Evolutionary conservation across 2,888 invertebrate genomes (phyloP), one percentile per base, ranked within the genome.

Genomic region (Philereme transversata): DNA sequence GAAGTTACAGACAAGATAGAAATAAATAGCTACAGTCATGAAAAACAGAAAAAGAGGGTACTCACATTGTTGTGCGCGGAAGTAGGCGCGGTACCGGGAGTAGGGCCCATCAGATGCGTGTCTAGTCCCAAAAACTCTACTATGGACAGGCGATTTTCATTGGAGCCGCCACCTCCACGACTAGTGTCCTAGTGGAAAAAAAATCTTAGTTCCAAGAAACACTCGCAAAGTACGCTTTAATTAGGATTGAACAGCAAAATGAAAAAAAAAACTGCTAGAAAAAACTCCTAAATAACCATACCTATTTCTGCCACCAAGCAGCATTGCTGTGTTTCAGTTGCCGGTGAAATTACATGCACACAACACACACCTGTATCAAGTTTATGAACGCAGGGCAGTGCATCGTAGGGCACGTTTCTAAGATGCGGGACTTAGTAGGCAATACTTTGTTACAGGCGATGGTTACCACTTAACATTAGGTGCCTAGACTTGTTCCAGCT

Each of bases 71-170:
- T 61, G 7, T 56, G 63, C 9, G 68, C 70, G 0, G 83, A 75
- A 1, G 81, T 70, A 5, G 80, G 69, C 0, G 81, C 78, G 0
- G 82, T 73, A 47, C 81, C 81, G 0, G 75, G 56, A 5, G 22
- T 22, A 22, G 82, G 71, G 47, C 73, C 79, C 3, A 78, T 64
- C 11, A 66, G 51, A 51, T 60, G 60, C 1, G 80, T 65, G 60
- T 87, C 85, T 36, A 86, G 70, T 5, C 82, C 84, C 38, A 86
- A 65, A 54, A 87, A 81, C 33, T 89, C 88, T 0, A 83, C 79
- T 43, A 88, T 70, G 8, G 90, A 86, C 50, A 82, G 86, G 11
- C 84, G 83, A 67, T 84, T 83, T 68, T 87, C 87, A 9, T 70
- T 75, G 3, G 87, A 78, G 61, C 87, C 81, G 62, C 84, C 86